Conservation (phyloP, 2,113 vertebrate species). For the Apodemus sylvaticus region DNA sequence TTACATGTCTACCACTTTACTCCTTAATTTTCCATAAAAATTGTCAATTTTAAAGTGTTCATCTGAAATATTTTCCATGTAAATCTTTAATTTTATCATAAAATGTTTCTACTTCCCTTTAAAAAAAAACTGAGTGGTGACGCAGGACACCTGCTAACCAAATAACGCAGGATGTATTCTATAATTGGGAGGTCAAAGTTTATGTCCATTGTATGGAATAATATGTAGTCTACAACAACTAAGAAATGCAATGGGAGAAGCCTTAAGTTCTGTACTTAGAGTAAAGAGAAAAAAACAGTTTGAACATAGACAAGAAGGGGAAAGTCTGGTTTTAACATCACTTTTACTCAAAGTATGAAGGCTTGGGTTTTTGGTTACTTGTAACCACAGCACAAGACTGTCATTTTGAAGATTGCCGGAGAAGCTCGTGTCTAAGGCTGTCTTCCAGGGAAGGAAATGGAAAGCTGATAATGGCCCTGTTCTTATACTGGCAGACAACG, state of each 20-base stretch:
- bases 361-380: neutral
- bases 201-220: conserved; percentile 9
- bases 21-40: too few species aligned
- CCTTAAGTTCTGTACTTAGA: neutral
- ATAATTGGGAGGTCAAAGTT: conserved; percentile 15
- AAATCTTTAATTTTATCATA: too few species aligned
- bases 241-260: neutral
- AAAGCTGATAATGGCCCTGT: neutral
- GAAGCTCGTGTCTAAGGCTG: neutral
- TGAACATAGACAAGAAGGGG: neutral
- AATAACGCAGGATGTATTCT: neutral
- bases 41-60: too few species aligned
- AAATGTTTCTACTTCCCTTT: too few species aligned
- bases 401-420: neutral
- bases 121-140: neutral
- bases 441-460: neutral
- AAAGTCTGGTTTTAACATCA: neutral
- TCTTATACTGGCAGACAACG: neutral
- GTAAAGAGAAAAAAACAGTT: neutral
- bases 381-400: neutral
- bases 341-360: neutral
- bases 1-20: too few species aligned
- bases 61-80: too few species aligned
- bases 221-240: neutral
- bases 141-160: neutral